A percentile compares a stretch with the other conserved stretches of the same genome.
phyloP scores from a whole-genome alignment of 2,113 vertebrate species.

The Nesogale talazaci region DNA sequence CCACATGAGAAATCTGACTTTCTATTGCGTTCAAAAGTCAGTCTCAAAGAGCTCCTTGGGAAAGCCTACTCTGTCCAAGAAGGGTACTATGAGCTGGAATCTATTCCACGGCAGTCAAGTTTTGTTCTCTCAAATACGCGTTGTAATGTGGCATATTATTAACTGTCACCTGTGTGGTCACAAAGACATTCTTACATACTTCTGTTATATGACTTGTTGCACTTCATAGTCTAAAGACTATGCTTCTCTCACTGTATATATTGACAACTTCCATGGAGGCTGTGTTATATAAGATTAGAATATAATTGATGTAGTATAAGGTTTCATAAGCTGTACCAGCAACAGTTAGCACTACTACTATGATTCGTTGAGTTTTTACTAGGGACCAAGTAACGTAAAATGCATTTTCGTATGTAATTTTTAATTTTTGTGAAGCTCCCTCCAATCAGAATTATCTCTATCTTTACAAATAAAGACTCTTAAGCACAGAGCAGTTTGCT shows the following conservation, averaged over 20 bases:
- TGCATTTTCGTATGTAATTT: constrained; percentile 13
- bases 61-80: no score
- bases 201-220: neutral
- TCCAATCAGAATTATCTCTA: neutral
- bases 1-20: no score
- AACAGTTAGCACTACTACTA: neutral
- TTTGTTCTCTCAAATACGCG: no score
- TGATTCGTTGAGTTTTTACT: neutral
- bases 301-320: constrained; percentile 30
- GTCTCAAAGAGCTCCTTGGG: no score
- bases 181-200: constrained; percentile 10
- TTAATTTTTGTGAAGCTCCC: constrained; percentile 38
- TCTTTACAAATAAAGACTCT: neutral
- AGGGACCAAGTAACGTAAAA: neutral
- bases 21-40: no score
- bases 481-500: neutral
- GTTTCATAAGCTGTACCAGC: constrained; percentile 1
- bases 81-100: no score
- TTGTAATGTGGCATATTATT: neutral
- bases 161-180: neutral
- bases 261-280: neutral
- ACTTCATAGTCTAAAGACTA: neutral
- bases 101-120: no score
- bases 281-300: constrained; percentile 5
- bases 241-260: neutral